Conservation (phyloP, 2,113 vertebrate genomes). For the Lathamus discolor region DNA sequence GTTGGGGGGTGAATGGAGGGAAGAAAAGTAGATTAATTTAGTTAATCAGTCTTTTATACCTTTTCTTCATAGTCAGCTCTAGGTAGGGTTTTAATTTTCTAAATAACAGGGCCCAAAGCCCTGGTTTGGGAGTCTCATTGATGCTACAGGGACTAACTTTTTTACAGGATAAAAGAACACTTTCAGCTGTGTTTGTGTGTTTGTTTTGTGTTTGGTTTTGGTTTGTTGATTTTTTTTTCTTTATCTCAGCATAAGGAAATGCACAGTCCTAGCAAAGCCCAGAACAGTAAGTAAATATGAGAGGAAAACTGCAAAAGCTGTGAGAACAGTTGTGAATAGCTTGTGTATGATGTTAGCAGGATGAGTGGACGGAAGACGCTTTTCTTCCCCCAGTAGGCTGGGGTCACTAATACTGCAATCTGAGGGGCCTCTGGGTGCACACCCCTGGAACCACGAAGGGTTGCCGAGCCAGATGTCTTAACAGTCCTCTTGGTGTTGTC, state of each 20-base stretch:
- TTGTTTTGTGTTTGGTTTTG: not conserved
- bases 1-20: not conserved
- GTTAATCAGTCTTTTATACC: not conserved
- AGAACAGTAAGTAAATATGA: accelerated
- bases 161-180: not conserved
- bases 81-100: not conserved
- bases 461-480: not conserved
- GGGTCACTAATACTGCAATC: accelerated
- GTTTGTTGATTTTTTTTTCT: not conserved
- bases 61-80: not conserved
- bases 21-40: not conserved
- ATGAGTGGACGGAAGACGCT: accelerated
- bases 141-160: not conserved
- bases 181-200: not conserved
- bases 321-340: accelerated
- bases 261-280: not conserved
- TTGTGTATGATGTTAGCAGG: accelerated
- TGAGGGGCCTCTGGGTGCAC: not conserved
- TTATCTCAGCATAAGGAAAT: not conserved
- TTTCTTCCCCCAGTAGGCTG: accelerated
- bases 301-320: not conserved
- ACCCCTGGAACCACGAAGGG: accelerated
- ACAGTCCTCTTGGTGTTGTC: not conserved
- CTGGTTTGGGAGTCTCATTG: not conserved
- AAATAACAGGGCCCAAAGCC: constrained; percentile 41